Conservation (phyloP, 1,140 invertebrate genomes). For the Heliconius melpomene region DNA sequence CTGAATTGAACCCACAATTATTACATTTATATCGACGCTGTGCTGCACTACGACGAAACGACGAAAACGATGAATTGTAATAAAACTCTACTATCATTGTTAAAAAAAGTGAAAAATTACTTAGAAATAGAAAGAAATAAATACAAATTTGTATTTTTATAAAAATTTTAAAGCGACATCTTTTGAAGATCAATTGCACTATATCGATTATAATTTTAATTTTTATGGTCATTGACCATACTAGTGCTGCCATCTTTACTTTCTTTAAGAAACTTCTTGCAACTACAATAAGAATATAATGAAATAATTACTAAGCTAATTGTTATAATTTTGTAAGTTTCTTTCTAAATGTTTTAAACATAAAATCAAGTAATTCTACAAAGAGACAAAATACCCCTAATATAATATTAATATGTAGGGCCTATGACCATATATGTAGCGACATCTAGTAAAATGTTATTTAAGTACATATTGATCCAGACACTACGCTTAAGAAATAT, state of each 20-base stretch:
- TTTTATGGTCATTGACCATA: slow-evolving; percentile 19
- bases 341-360: neutral
- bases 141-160: neutral
- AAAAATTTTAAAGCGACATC: slow-evolving; percentile 16
- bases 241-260: slow-evolving; percentile 33
- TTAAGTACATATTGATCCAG: neutral
- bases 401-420: slow-evolving; percentile 27
- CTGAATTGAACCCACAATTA: no score
- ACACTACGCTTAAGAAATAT: no score
- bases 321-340: neutral
- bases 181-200: neutral
- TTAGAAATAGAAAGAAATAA: no score
- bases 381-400: neutral
- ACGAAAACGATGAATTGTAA: no score
- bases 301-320: neutral
- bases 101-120: no score
- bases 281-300: neutral
- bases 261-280: neutral
- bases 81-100: no score
- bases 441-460: slow-evolving; percentile 38
- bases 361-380: neutral
- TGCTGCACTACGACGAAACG: no score
- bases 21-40: no score
- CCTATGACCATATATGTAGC: slow-evolving; percentile 44
- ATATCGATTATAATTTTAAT: slow-evolving; percentile 19